Evolutionary conservation across 2,113 vertebrate species (phyloP).

Genomic region (Eulemur rufifrons): DNA sequence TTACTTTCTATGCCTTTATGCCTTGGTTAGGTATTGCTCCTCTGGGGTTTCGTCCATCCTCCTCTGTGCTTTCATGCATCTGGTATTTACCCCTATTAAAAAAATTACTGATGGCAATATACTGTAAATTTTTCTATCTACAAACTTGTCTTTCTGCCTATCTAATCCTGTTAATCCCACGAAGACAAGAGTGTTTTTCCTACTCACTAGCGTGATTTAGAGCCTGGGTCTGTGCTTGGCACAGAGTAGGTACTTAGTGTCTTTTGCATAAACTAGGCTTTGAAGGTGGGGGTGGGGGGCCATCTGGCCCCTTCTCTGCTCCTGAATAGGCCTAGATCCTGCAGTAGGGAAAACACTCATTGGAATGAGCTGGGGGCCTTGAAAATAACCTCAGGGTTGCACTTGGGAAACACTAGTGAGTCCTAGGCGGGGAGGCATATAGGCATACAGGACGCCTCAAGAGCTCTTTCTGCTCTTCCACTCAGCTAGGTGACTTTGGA

Average conservation of each 20-base stretch:
- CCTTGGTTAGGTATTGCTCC: background rate
- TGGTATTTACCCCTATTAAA: background rate
- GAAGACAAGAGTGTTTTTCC: background rate
- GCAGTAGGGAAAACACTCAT: background rate
- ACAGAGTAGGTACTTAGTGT: background rate
- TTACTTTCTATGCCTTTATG: background rate
- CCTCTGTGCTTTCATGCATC: background rate
- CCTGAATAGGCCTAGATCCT: background rate
- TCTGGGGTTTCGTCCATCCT: background rate
- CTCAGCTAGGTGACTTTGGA: background rate
- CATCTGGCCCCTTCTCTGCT: background rate
- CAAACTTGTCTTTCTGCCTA: background rate
- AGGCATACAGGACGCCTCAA: background rate
- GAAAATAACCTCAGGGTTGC: background rate
- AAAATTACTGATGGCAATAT: background rate
- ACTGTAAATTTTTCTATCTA: background rate
- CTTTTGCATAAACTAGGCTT: background rate
- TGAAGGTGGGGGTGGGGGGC: background rate
- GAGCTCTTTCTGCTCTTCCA: background rate
- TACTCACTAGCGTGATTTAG: background rate
- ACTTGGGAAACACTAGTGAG: background rate
- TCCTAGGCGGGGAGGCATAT: background rate
- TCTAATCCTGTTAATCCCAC: background rate
- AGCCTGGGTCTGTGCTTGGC: background rate
- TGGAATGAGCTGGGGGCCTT: background rate